Conservation (phyloP, 2,113 vertebrate genomes). For the Cephalopterus ornatus region DNA sequence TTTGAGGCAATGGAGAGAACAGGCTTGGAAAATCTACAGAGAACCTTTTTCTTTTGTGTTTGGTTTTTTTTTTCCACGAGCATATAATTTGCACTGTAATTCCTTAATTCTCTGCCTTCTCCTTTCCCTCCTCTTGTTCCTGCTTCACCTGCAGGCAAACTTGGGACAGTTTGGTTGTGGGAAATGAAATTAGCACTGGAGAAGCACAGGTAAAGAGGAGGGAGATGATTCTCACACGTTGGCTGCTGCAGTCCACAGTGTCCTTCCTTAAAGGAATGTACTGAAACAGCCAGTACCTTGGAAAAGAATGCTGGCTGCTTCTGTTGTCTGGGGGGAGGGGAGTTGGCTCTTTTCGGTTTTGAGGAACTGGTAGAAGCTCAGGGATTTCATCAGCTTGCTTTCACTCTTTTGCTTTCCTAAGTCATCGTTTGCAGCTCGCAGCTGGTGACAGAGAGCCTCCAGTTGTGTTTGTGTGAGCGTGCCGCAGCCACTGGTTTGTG, state of each 20-base stretch:
- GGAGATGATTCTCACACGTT: neutral
- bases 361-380: neutral
- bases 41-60: neutral
- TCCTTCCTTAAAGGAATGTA: neutral
- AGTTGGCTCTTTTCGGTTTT: neutral
- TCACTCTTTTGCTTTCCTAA: neutral
- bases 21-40: neutral
- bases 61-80: neutral
- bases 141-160: neutral
- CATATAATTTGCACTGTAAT: neutral
- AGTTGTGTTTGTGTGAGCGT: neutral
- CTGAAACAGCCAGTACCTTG: neutral
- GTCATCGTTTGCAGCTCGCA: neutral
- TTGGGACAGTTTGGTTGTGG: neutral
- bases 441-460: neutral
- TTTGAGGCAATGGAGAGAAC: neutral
- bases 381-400: neutral
- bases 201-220: neutral
- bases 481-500: neutral
- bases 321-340: neutral
- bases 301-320: neutral
- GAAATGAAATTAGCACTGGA: neutral
- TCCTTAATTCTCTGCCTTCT: neutral
- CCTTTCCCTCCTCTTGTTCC: neutral
- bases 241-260: neutral